phyloP scores from a whole-genome alignment of 2,797 vertebrate species.

The Brachyrhaphis roseni region DNA sequence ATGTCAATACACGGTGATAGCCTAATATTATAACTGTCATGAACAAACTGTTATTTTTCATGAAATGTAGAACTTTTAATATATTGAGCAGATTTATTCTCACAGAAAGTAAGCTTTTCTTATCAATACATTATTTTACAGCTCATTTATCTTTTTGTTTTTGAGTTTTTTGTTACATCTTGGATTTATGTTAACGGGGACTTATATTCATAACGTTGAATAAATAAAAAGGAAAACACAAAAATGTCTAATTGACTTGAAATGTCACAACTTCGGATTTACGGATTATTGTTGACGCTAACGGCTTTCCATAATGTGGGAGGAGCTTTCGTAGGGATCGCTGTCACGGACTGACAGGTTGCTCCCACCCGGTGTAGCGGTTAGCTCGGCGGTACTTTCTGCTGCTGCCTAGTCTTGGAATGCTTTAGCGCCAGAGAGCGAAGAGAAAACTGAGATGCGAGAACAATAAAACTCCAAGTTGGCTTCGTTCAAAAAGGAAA shows the following conservation, averaged over 20 bases:
- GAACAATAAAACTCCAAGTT: conserved; percentile 20
- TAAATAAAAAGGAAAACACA: neutral
- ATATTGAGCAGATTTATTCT: neutral
- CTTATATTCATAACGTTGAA: neutral
- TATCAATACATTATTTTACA: neutral
- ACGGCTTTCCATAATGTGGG: neutral
- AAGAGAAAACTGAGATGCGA: conserved; percentile 47
- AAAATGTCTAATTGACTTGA: too few relatives aligned
- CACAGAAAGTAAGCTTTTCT: neutral
- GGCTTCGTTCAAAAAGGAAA: neutral
- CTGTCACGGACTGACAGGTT: conserved; percentile 53
- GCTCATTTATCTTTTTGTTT: too few relatives aligned
- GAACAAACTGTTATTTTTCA: neutral
- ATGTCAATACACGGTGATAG: neutral
- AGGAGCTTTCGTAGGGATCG: neutral
- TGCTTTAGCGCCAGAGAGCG: conserved; percentile 41
- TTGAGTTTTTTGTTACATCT: neutral
- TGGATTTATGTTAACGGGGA: neutral
- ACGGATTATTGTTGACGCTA: neutral
- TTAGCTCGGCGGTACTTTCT: conserved; percentile 36
- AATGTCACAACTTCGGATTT: too few relatives aligned
- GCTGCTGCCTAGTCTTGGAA: conserved; percentile 28
- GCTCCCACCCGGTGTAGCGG: conserved; percentile 18
- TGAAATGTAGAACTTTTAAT: neutral
- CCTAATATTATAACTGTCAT: neutral